Evolutionary conservation across 2,888 invertebrate species (phyloP), one percentile per base, ranked within the genome.

Genomic region (Aphidius colemani): DNA sequence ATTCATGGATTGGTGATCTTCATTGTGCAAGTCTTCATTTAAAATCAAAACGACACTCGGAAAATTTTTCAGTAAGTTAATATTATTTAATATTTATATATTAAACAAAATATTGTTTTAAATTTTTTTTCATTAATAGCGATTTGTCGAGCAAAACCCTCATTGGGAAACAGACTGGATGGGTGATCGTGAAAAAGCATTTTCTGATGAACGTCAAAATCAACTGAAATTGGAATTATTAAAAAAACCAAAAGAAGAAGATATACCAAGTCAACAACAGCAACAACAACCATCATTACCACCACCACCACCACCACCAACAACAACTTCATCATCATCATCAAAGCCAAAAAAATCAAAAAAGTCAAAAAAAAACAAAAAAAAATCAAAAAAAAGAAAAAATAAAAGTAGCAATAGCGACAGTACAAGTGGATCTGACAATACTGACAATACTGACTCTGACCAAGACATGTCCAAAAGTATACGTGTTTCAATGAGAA

Each of bases 121-220:
- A 5, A 7, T 48, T 43, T 49, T 45, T 43, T 58, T 43, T 49
- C 39, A 46, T n/a, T 10, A n/a, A n/a, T 77, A 94, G 94, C 88
- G 88, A 75, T 94, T 92, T 77, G 88, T 92, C 13, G 90, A 91
- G 67, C 90, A 92, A 79, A 93, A 93, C 83, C 93, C 94, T 0
- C 91, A 92, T 74, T 94, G 93, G 90, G 94, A 95, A 80, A 89
- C 90, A 1, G 92, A 93, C 75, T 94, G 94, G 93, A 86, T 92
- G 84, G 89, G 89, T 7, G 93, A 93, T 80, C 86, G 94, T 6
- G 92, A 91, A 73, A 89, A 89, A 71, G 89, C 90, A 0, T 87
- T 80, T 46, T 77, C 79, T 3, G 79, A 82, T 45, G 80, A 82
- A 58, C 79, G 73, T 63, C 76, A 77, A 67, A 79, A 78, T 71